Percentiles rank a stretch among this genome's conserved stretches.
Conservation (phyloP, 2,888 invertebrate species). For the Ophion costatus region DNA sequence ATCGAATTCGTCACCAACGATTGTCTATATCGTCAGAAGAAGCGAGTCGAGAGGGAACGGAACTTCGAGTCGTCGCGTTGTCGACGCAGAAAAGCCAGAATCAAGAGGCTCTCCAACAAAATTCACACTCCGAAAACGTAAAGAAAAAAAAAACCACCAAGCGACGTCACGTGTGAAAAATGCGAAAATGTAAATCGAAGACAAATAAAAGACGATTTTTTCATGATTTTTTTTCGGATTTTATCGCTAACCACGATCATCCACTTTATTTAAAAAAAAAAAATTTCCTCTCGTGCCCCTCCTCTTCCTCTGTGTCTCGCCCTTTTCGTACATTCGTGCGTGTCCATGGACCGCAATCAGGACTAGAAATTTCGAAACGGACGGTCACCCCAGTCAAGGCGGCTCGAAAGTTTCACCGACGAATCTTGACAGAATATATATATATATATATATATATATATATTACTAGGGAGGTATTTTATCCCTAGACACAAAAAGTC, state of each 20-base stretch:
- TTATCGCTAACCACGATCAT: slow-evolving; percentile 5
- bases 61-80: slow-evolving; percentile 66
- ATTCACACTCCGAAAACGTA: not conserved
- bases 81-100: slow-evolving; percentile 70
- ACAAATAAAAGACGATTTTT: slow-evolving; percentile 43
- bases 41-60: slow-evolving; percentile 37
- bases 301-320: not conserved
- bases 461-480: too few species aligned
- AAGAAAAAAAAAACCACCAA: not conserved
- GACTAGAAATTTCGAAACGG: slow-evolving; percentile 61
- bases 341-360: slow-evolving; percentile 25
- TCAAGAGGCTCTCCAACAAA: slow-evolving; percentile 58
- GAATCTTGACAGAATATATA: too few species aligned
- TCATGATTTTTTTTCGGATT: not conserved
- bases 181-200: not conserved
- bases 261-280: slow-evolving; percentile 43
- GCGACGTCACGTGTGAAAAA: not conserved
- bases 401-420: too few species aligned
- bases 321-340: slow-evolving; percentile 21
- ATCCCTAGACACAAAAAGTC: too few species aligned
- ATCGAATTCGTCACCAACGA: slow-evolving; percentile 74
- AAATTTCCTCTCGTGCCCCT: not conserved
- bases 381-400: slow-evolving; percentile 2
- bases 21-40: slow-evolving; percentile 66
- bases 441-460: too few species aligned